Evolutionary conservation across 2,797 vertebrate species (phyloP).

Genomic region (Forpus xanthops): DNA sequence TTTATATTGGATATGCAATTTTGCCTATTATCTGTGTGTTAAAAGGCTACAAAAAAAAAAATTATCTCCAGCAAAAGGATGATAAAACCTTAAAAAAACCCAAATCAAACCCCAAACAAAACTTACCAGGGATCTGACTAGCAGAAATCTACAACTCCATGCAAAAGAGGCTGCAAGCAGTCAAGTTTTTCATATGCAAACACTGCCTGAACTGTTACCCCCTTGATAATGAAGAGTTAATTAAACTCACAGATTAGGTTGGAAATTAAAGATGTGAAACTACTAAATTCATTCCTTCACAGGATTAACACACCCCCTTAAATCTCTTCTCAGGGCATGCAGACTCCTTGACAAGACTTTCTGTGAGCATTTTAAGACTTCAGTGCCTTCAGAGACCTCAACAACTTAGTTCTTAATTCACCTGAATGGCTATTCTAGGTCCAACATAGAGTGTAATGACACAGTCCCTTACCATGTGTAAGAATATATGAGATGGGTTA

Average conservation of each 20-base stretch:
- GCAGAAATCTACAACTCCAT: background rate
- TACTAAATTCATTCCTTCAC: background rate
- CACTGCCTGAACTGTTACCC: background rate
- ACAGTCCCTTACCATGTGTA: background rate
- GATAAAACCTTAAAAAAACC: background rate
- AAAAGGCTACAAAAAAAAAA: background rate
- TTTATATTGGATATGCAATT: background rate
- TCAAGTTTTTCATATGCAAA: background rate
- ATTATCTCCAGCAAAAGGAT: background rate
- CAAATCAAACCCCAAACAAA: background rate
- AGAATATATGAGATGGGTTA: background rate
- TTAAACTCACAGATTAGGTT: background rate
- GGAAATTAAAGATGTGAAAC: slow-evolving; percentile 11
- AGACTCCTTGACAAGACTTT: background rate
- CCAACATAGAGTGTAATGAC: background rate
- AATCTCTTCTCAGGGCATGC: background rate
- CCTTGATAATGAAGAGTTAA: background rate
- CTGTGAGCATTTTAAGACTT: background rate
- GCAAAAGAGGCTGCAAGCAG: background rate
- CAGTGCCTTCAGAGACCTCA: background rate
- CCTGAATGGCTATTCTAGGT: background rate
- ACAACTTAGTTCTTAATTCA: background rate
- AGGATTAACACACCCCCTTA: background rate
- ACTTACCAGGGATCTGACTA: background rate
- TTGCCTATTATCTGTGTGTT: background rate